phyloP scores from a whole-genome alignment of 2,113 vertebrate species.

The Mus pahari region DNA sequence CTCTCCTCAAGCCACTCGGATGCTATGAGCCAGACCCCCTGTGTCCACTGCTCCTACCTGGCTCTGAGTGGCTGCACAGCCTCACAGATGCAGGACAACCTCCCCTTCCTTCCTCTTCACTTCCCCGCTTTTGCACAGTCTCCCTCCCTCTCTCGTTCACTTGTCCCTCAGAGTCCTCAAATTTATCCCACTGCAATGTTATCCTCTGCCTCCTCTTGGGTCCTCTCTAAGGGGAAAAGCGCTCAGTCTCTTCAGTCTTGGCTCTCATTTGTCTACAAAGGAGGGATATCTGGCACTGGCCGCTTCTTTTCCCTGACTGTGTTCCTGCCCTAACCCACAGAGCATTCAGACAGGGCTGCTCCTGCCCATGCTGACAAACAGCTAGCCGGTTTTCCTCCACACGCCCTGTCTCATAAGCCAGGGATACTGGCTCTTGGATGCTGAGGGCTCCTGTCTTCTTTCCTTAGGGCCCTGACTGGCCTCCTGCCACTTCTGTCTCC shows the following conservation, averaged over 20 bases:
- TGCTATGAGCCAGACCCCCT: fast-evolving
- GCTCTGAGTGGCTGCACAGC: not conserved
- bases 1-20: not conserved
- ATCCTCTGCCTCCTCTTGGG: not conserved
- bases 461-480: not conserved
- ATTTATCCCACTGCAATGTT: not conserved
- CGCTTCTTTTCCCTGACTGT: not conserved
- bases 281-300: not conserved
- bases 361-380: not conserved
- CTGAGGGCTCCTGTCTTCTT: fast-evolving
- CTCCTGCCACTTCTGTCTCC: not conserved
- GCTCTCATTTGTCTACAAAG: not conserved
- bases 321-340: no score
- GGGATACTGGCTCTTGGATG: not conserved
- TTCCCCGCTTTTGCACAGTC: not conserved
- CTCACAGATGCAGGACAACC: not conserved
- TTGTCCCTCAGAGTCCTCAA: not conserved
- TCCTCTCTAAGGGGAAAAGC: not conserved
- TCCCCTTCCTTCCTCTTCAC: not conserved
- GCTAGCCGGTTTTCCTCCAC: not conserved
- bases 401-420: not conserved
- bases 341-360: not conserved
- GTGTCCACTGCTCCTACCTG: not conserved
- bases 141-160: not conserved
- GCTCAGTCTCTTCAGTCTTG: not conserved